Percentiles rank a stretch among this genome's conserved stretches.
Evolutionary conservation across 2,113 vertebrate species (phyloP).

Genomic region (Scartelaos histophorus): DNA sequence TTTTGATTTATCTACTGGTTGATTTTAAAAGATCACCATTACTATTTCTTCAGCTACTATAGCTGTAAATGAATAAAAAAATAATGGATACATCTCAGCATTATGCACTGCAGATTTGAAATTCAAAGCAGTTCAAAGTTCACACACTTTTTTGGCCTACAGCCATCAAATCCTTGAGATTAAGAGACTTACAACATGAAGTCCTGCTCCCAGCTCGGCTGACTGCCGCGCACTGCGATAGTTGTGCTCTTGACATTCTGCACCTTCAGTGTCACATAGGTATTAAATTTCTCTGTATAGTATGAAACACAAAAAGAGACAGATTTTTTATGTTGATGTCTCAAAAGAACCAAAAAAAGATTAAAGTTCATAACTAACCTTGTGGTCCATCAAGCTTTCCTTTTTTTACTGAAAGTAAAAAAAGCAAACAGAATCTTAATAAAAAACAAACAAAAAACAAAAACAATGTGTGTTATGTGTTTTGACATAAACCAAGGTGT

Average conservation of each 20-base stretch:
- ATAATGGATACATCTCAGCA: no score
- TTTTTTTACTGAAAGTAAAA: constrained; percentile 89
- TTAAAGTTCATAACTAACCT: constrained; percentile 77
- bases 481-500: background rate
- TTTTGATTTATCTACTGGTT: background rate
- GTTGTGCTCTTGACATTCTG: constrained; percentile 99
- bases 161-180: background rate
- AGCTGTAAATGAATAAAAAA: background rate
- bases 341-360: background rate
- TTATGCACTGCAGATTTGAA: no score
- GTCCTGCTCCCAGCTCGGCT: constrained; percentile 98
- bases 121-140: background rate
- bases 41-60: background rate
- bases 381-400: constrained; percentile 96
- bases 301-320: constrained; percentile 4
- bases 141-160: background rate
- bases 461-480: background rate
- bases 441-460: background rate
- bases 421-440: background rate
- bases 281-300: constrained; percentile 93
- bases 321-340: constrained; percentile 1
- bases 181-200: constrained; percentile 94
- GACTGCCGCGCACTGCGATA: constrained; percentile 90
- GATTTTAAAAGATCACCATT: background rate
- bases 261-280: constrained; percentile 97